Base-by-base conservation (phyloP, 64 coral and sea anemone species). In the Cladopsammia gracilis region DNA sequence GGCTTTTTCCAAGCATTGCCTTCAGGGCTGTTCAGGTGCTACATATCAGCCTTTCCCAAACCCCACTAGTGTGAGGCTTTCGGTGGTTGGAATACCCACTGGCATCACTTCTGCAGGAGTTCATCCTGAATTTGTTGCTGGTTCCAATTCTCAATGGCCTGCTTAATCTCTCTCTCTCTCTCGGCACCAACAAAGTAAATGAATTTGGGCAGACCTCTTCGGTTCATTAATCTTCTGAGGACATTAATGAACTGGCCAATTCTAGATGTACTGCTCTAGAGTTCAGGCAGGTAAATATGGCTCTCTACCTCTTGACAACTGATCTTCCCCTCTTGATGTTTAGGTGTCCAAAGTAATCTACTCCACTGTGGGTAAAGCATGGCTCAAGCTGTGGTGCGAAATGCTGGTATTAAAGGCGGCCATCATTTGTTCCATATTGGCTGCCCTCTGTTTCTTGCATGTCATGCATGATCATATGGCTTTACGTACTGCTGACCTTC, bases 161-260 rank as follows among this genome's bases (percentile, higher is more conserved):
- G 52, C 25, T 52, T 69, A 65, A 91, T 91, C 72, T 91, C 89
- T 52, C 89, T 78, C 48, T n/a, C n/a, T n/a, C n/a, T n/a, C n/a
- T n/a, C n/a, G n/a, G n/a, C n/a, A n/a, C n/a, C n/a, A n/a, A n/a
- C n/a, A n/a, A n/a, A n/a, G 89, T 91, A 64, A 51, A 91, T 72
- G 43, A 19, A 53, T 51, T 71, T 91, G 52, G 89, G 78, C n/a
- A 47, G 78, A 16, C 78, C 89, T 58, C 89, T 60, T 69, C 88
- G 60, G 20, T 68, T 89, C 0, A 89, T 60, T n/a, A 89, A 89
- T 61, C 87, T 58, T 43, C 71, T 76, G 10, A 89, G 51, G 48
- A 78, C 61, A 22, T 77, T 89, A 12, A 88, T 88, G 76, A 79
- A 10, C 8, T 20, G 13, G 76, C 71, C 13, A 75, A 12, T 11